phyloP scores from a whole-genome alignment of 2,113 vertebrate genomes.

The Sylvia atricapilla region DNA sequence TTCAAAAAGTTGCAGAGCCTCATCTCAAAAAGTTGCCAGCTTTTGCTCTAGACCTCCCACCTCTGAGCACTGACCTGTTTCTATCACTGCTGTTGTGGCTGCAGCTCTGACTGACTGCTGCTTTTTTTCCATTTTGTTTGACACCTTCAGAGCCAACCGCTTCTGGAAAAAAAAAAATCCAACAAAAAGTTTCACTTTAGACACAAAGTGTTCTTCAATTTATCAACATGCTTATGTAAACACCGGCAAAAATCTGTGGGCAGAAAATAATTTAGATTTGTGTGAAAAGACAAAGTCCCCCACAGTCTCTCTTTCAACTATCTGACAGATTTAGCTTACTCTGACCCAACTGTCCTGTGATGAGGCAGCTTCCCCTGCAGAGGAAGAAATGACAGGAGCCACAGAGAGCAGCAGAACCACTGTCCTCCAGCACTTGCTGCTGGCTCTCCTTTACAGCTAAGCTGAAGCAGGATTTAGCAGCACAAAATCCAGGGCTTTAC shows the following conservation, averaged over 20 bases:
- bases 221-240: background rate
- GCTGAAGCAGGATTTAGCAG: background rate
- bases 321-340: background rate
- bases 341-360: background rate
- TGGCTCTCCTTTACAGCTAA: background rate
- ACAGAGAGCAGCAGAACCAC: background rate
- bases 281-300: background rate
- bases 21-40: background rate
- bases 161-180: background rate
- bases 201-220: background rate
- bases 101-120: background rate
- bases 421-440: background rate
- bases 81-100: background rate
- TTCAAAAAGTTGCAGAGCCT: background rate
- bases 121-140: conserved; percentile 60
- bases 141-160: background rate
- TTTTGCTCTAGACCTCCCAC: background rate
- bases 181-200: background rate
- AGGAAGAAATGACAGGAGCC: background rate
- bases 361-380: background rate
- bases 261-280: background rate
- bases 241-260: background rate
- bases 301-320: background rate
- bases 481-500: background rate
- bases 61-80: conserved; percentile 12